phyloP scores from a whole-genome alignment of 2,113 vertebrate genomes.

The Machaerirhynchus nigripectus region DNA sequence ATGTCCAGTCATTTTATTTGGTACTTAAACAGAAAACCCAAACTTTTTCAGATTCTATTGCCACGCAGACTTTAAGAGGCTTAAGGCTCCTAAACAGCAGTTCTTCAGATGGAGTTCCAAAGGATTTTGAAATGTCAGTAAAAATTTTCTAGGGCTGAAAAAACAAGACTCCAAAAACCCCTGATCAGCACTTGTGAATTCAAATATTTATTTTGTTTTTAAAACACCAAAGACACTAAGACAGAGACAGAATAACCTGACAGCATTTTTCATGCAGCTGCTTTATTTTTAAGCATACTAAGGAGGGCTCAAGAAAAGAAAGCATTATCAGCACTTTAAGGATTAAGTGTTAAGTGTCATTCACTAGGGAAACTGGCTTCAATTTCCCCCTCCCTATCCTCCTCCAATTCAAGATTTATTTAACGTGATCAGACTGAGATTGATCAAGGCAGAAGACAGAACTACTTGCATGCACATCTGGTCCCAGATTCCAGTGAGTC shows the following conservation, averaged over 20 bases:
- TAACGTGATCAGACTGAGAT: neutral
- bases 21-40: neutral
- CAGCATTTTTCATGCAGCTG: neutral
- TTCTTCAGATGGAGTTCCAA: neutral
- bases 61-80: neutral
- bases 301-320: constrained; percentile 30
- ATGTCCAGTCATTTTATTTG: neutral
- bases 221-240: neutral
- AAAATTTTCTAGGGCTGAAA: neutral
- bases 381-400: neutral
- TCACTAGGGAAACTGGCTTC: constrained; percentile 28
- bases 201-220: constrained; percentile 28
- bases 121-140: constrained; percentile 7
- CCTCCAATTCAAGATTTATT: neutral
- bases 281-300: constrained; percentile 20
- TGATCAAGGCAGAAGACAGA: constrained; percentile 11
- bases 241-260: neutral
- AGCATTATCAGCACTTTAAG: constrained; percentile 55
- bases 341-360: constrained; percentile 46
- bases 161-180: neutral
- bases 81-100: neutral
- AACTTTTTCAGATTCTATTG: neutral
- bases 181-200: constrained; percentile 13
- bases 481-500: neutral
- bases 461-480: neutral